Conservation (phyloP, 2,113 vertebrate species). For the Solea senegalensis region DNA sequence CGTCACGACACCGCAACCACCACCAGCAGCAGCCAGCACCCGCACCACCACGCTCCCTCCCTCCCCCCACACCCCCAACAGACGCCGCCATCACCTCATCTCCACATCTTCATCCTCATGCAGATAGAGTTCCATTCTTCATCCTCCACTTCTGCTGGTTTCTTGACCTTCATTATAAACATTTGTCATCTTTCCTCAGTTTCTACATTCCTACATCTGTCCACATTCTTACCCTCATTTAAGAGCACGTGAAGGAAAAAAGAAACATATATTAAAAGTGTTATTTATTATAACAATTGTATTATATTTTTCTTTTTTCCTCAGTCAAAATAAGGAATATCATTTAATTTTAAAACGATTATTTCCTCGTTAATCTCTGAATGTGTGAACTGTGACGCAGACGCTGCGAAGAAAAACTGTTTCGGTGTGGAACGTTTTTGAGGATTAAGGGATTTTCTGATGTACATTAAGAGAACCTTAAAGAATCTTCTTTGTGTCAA, state of each 20-base stretch:
- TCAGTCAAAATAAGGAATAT: too few species aligned
- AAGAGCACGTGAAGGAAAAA: too few species aligned
- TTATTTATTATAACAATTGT: too few species aligned
- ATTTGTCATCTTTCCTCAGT: background rate
- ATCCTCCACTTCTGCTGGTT: background rate
- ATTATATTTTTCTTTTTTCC: too few species aligned
- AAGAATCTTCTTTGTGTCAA: background rate
- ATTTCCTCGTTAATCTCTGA: background rate
- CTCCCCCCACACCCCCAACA: background rate
- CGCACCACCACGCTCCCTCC: background rate
- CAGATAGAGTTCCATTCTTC: background rate
- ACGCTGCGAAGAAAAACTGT: background rate
- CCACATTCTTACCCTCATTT: background rate
- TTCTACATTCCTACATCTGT: background rate
- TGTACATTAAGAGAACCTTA: background rate
- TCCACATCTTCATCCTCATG: background rate
- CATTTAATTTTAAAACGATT: background rate
- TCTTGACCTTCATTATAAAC: background rate
- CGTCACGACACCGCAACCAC: conserved; percentile 75
- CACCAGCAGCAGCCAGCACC: background rate
- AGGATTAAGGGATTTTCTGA: background rate
- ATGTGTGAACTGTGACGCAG: background rate
- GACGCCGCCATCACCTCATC: background rate
- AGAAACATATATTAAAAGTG: too few species aligned
- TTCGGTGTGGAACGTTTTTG: background rate